Percentiles rank a stretch among this genome's conserved stretches.
Evolutionary conservation across 2,888 invertebrate genomes (phyloP).

Genomic region (Barypeithes pellucidus): DNA sequence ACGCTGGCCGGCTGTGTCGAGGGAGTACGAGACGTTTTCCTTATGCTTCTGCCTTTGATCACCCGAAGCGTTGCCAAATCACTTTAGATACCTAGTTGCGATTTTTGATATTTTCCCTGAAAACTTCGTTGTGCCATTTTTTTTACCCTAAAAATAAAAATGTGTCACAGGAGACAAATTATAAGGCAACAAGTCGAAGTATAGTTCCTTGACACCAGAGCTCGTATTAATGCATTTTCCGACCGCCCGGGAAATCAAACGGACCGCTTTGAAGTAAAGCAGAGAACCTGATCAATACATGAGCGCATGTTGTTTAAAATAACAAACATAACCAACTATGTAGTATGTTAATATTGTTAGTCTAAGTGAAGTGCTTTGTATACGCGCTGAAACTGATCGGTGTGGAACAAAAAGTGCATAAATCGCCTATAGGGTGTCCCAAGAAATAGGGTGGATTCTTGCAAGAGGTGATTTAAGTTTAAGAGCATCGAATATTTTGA

Average conservation of each 20-base stretch:
- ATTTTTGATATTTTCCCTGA: too few relatives aligned
- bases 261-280: constrained; percentile 16
- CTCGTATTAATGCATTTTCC: constrained; percentile 26
- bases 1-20: too few relatives aligned
- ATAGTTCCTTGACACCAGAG: background rate
- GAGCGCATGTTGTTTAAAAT: constrained; percentile 51
- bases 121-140: too few relatives aligned
- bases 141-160: too few relatives aligned
- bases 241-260: constrained; percentile 38
- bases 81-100: too few relatives aligned
- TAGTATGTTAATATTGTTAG: constrained; percentile 24
- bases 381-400: constrained; percentile 7
- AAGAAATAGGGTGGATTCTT: background rate
- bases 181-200: too few relatives aligned
- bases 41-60: too few relatives aligned
- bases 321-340: constrained; percentile 52
- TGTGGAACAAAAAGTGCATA: constrained; percentile 9
- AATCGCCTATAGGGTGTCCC: constrained; percentile 5
- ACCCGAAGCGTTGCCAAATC: too few relatives aligned
- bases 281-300: constrained; percentile 46
- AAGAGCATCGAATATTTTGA: background rate
- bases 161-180: too few relatives aligned
- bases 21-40: too few relatives aligned
- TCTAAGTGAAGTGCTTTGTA: constrained; percentile 26
- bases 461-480: background rate